Conservation (phyloP, 2,888 invertebrate genomes). For the Drosophila maculinotata region DNA sequence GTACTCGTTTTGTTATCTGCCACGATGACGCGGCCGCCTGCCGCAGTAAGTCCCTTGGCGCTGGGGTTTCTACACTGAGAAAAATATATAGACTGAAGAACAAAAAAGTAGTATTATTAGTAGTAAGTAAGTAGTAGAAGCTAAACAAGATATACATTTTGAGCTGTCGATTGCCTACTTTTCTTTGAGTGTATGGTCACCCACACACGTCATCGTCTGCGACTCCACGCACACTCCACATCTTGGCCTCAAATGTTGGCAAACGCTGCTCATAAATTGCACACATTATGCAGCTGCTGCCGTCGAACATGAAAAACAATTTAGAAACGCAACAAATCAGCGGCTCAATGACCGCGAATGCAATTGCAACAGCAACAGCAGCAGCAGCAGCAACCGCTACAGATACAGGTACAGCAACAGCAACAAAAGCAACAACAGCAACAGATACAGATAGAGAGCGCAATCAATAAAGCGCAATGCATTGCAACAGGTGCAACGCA, state of each 20-base stretch:
- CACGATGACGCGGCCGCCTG: constrained; percentile 7
- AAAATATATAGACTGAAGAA: too few relatives aligned
- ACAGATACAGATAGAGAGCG: constrained; percentile 43
- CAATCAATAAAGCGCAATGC: constrained; percentile 73
- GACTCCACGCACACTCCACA: constrained; percentile 28
- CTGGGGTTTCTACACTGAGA: constrained; percentile 16
- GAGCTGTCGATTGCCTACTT: too few relatives aligned
- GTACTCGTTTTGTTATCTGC: constrained; percentile 46
- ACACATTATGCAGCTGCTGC: constrained; percentile 75
- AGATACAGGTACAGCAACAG: constrained; percentile 6
- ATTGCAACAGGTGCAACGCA: constrained; percentile 72
- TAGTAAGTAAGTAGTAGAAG: too few relatives aligned
- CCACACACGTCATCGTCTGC: constrained; percentile 43
- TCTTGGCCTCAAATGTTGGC: constrained; percentile 29
- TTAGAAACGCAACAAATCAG: constrained; percentile 79
- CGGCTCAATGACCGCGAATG: constrained; percentile 76
- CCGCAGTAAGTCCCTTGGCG: constrained; percentile 26
- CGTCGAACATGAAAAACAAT: constrained; percentile 77
- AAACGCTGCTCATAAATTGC: constrained; percentile 65
- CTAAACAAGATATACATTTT: too few relatives aligned
- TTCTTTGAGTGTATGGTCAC: too few relatives aligned
- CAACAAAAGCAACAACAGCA: constrained; percentile 8
- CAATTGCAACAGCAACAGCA: constrained; percentile 48
- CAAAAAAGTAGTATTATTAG: too few relatives aligned
- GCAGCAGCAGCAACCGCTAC: too few relatives aligned